phyloP scores from a whole-genome alignment of 1,140 invertebrate genomes.

The Scaptomyza hsui region DNA sequence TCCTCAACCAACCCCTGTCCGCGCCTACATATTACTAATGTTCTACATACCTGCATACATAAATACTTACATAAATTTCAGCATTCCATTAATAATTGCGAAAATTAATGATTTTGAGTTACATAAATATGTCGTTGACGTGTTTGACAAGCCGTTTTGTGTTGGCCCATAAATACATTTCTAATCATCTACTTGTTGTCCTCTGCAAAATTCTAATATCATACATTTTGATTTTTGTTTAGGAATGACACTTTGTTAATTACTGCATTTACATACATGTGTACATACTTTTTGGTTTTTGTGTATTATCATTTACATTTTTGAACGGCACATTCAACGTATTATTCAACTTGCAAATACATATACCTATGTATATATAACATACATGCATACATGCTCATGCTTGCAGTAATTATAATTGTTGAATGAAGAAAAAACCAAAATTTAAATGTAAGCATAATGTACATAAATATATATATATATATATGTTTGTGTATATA shows the following conservation, averaged over 20 bases:
- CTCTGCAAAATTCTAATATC: constrained; percentile 14
- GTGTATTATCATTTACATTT: constrained; percentile 3
- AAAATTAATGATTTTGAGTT: constrained; percentile 34
- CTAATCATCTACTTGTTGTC: constrained; percentile 21
- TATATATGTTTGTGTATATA: constrained; percentile 21
- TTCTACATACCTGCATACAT: constrained; percentile 15
- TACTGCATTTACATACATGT: constrained; percentile 42
- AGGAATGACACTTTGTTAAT: constrained; percentile 37
- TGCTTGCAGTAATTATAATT: background rate
- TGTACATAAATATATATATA: background rate
- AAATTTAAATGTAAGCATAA: background rate
- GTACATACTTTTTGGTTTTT: constrained; percentile 36
- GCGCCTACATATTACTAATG: background rate
- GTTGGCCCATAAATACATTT: constrained; percentile 26
- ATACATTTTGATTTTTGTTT: constrained; percentile 4
- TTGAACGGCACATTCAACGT: constrained; percentile 36
- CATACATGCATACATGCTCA: constrained; percentile 12
- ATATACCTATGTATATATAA: background rate
- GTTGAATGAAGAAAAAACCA: background rate
- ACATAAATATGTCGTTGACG: constrained; percentile 32
- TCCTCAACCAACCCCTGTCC: constrained; percentile 1
- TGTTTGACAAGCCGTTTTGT: constrained; percentile 27
- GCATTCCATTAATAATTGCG: constrained; percentile 2
- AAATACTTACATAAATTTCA: background rate
- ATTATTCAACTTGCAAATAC: constrained; percentile 30